A percentile compares a stretch with the other conserved stretches of the same genome.
These are phyloP conservation scores for Rallus crepitans DNA, from an alignment of 2,797 vertebrate species.

Conservation along the genomic window DNA sequence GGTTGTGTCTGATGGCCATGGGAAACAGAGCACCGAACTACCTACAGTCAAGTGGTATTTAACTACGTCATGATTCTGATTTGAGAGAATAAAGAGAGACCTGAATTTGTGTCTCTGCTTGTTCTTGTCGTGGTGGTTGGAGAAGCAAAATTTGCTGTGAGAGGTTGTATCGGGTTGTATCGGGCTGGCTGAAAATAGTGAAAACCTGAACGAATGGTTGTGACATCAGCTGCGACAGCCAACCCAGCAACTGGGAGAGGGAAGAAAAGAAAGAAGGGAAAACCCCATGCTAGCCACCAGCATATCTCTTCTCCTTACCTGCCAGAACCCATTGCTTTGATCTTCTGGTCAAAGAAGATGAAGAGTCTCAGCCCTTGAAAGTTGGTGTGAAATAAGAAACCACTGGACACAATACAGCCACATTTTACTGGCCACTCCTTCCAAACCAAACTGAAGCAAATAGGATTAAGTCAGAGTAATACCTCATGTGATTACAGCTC, in stretches of 20 bases:
- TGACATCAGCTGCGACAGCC: not conserved
- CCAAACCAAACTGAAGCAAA: slow-evolving; percentile 46
- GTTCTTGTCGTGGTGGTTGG: not conserved
- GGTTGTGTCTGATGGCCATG: not conserved
- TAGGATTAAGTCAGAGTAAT: slow-evolving; percentile 43
- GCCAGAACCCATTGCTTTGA: not conserved
- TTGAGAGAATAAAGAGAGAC: not conserved
- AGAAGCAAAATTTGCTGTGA: not conserved
- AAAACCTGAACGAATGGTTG: not conserved
- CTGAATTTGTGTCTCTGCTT: not conserved
- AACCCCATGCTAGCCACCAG: not conserved
- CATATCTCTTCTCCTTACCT: not conserved
- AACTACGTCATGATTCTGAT: not conserved
- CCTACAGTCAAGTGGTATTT: not conserved
- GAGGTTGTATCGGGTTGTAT: not conserved
- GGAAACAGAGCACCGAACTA: not conserved
- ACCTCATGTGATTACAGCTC: slow-evolving; percentile 53
- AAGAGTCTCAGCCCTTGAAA: not conserved
- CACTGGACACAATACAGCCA: not conserved
- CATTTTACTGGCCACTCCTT: slow-evolving; percentile 2
- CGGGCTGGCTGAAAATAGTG: not conserved
- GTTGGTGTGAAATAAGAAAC: slow-evolving; percentile 7
- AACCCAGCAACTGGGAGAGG: not conserved
- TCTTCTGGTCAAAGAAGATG: not conserved
- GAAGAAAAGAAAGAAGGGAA: not conserved